Evolutionary conservation across 2,797 vertebrate genomes (phyloP), one percentile per base, ranked within the genome.

Genomic region (Strix occidentalis): DNA sequence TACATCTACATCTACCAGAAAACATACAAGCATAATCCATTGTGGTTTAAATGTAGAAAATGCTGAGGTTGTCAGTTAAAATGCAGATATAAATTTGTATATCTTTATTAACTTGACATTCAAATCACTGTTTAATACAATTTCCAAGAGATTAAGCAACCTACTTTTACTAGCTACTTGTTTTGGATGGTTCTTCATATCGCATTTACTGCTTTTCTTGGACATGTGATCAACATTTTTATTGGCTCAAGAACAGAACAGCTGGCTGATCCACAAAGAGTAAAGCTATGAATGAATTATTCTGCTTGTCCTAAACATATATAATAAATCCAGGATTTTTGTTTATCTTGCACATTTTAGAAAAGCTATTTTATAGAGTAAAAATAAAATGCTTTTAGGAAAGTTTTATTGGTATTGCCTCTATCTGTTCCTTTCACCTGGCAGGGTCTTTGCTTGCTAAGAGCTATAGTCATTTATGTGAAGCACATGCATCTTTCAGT

Each of bases 201-300:
- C 50, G 6, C 24, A 50, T 90, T 93, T 87, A 10, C 77, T 89
- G 28, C 29, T 87, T 84, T 87, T 68, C 77, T 74, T 74, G 56
- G 23, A 74, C 58, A 50, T 4, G 5, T 43, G 19, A 91, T 54
- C 19, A 96, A 87, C 19, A 41, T 24, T 92, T 93, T 84, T 91
- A 64, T 85, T 90, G 69, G 51, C 63, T 92, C 9, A 64, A 90
- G n/a, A 16, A 84, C 54, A 79, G 48, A 87, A 87, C 77, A 91
- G 51, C 87, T 93, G 84, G 48, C 54, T 84, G 45, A 78, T 90
- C 57, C 66, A 77, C 74, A 84, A 87, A 91, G 91, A 33, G 5
- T 28, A 90, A 87, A 94, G 26, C 8, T 33, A 65, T 63, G 46
- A 91, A 91, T 78, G 41, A 95, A 87, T 91, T 90, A 94, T 84